Conservation (phyloP, 2,113 vertebrate genomes). For the Lota lota region DNA sequence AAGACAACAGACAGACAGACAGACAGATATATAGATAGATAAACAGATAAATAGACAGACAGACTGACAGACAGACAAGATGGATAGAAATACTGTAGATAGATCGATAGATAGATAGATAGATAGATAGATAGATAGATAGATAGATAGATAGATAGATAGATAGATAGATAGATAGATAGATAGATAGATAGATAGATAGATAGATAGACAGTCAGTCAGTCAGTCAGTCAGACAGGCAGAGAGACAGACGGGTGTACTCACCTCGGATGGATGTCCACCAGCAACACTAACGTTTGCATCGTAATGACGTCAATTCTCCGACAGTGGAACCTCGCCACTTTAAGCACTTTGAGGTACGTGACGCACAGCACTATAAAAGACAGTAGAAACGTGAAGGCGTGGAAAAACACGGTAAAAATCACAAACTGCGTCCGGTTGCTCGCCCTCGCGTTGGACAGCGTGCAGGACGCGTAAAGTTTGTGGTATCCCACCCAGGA, state of each 20-base stretch:
- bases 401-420: constrained; percentile 90
- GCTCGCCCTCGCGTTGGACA: constrained; percentile 75
- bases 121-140: too few relatives aligned
- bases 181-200: not conserved
- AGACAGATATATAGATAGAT: too few relatives aligned
- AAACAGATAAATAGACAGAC: too few relatives aligned
- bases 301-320: constrained; percentile 97
- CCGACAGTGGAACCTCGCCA: constrained; percentile 95
- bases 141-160: too few relatives aligned
- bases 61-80: too few relatives aligned
- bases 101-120: too few relatives aligned
- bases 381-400: constrained; percentile 91
- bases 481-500: constrained; percentile 95
- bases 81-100: too few relatives aligned
- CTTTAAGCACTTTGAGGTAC: constrained; percentile 96
- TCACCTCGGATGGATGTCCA: constrained; percentile 98
- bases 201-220: not conserved
- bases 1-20: too few relatives aligned
- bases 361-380: constrained; percentile 91
- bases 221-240: not conserved
- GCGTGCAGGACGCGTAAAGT: constrained; percentile 92
- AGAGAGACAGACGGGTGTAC: constrained; percentile 25
- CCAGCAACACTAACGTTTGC: constrained; percentile 96
- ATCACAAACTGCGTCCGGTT: constrained; percentile 84
- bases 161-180: too few relatives aligned